These are phyloP conservation scores for Campoletis raptor DNA, from an alignment of 2,888 invertebrate genomes.

Conservation along the genomic window DNA sequence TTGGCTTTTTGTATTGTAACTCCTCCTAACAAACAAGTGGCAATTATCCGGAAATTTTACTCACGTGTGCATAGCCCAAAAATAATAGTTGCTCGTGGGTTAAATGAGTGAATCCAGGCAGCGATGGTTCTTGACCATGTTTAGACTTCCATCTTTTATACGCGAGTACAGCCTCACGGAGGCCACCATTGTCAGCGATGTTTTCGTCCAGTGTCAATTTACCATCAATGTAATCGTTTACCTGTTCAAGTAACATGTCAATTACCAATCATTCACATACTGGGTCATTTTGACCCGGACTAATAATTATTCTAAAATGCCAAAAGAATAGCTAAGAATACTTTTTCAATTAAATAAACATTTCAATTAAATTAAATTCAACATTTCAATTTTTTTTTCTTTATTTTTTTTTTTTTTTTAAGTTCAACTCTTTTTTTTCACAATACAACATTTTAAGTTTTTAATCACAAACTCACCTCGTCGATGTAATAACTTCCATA, in stretches of 20 bases:
- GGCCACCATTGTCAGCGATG: slow-evolving; percentile 93
- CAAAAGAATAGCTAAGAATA: too few relatives aligned
- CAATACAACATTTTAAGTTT: too few relatives aligned
- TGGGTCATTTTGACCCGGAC: neutral
- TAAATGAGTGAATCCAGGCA: slow-evolving; percentile 91
- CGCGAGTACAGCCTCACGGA: slow-evolving; percentile 90
- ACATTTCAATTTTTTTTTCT: too few relatives aligned
- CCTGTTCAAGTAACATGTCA: slow-evolving; percentile 68
- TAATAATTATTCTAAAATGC: too few relatives aligned
- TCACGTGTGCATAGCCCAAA: slow-evolving; percentile 92
- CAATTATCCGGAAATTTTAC: slow-evolving; percentile 75
- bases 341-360: too few relatives aligned
- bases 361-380: too few relatives aligned
- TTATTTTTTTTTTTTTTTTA: too few relatives aligned
- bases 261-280: too few relatives aligned
- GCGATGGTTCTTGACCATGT: slow-evolving; percentile 87
- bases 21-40: too few relatives aligned
- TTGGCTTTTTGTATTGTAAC: too few relatives aligned
- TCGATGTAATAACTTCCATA: slow-evolving; percentile 90
- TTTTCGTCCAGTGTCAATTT: slow-evolving; percentile 92
- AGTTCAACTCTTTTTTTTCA: too few relatives aligned
- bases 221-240: slow-evolving; percentile 88
- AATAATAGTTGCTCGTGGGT: slow-evolving; percentile 92
- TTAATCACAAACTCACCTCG: slow-evolving; percentile 86
- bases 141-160: slow-evolving; percentile 87